Evolutionary conservation across 2,113 vertebrate species (phyloP).

Genomic region (Ptilorrhoa leucosticta): DNA sequence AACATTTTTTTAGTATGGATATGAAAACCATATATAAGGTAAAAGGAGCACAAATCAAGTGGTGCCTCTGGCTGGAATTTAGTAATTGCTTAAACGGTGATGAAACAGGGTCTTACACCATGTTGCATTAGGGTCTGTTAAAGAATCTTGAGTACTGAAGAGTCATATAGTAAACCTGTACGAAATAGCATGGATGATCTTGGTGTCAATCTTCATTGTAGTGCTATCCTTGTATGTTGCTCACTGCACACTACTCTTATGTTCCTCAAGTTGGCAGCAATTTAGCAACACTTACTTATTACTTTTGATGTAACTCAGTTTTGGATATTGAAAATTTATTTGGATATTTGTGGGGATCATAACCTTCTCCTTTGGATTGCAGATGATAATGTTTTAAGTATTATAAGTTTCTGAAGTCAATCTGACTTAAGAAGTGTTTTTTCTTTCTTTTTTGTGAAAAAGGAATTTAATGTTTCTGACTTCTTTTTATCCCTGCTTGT

Average conservation of each 20-base stretch:
- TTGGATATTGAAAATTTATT: neutral
- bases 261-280: neutral
- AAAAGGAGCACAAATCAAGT: neutral
- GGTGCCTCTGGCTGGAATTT: neutral
- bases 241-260: rapidly evolving
- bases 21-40: neutral
- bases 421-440: neutral
- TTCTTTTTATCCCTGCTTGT: neutral
- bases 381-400: neutral
- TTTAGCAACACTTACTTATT: neutral
- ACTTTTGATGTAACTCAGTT: neutral
- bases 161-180: neutral
- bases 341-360: neutral
- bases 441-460: neutral
- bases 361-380: neutral
- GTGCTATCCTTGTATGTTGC: neutral
- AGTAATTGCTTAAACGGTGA: neutral
- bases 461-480: neutral
- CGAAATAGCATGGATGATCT: neutral
- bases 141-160: neutral
- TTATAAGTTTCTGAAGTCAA: neutral
- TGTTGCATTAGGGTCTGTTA: neutral
- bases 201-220: rapidly evolving
- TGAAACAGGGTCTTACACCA: neutral
- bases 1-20: neutral